Base-by-base conservation (phyloP, 2,113 vertebrate genomes). In the Crotalus tigris region DNA sequence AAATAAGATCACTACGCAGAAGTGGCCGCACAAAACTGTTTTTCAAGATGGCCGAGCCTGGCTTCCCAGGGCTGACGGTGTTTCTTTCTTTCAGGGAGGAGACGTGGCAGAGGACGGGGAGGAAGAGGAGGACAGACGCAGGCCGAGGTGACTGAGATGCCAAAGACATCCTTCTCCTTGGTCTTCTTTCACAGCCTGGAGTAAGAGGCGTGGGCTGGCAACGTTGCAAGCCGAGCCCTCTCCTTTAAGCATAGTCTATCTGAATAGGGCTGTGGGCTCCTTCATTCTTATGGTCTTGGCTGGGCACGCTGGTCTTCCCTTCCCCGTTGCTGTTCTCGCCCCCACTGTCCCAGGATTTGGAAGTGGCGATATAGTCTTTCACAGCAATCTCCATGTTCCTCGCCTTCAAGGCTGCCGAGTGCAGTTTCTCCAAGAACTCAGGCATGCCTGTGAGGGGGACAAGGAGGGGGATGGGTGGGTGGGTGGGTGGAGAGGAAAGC, bases 361-460 rank as follows among this genome's bases (percentile, higher is more conserved):
- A 98, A 12, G 97, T 94, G 0, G 98, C 92, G 26, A 98, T 97
- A n/a, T 99, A 99, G 97, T 99, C 99, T 8, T 97, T 96, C 90
- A 99, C 97, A 55, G 98, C 98, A 2, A 99, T 98, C 87, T 99
- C 98, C 96, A 98, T 97, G 96, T 98, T 99, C 94, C 97, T 99
- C 93, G 99, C 99, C 95, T 97, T 98, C 94, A 99, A 94, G 0
- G 99, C 98, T 0, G 99, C 99, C 8, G 58, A 92, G 91, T 99
- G 99, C 49, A 99, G 98, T 94, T 99, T 99, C 29, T 99, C 98
- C 95, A 99, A 96, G 94, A 99, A 99, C 92, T 98, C 98, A 0
- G 99, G 99, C 99, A 99, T 99, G 8, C 99, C 99, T 97, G 90
- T 1, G n/a, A 0, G 15, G 51, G 44, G 85, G 6, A 55, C 24